Percentiles rank a stretch among this genome's conserved stretches.
Conservation (phyloP, 1,140 invertebrate species). For the Sinonovacula constricta region DNA sequence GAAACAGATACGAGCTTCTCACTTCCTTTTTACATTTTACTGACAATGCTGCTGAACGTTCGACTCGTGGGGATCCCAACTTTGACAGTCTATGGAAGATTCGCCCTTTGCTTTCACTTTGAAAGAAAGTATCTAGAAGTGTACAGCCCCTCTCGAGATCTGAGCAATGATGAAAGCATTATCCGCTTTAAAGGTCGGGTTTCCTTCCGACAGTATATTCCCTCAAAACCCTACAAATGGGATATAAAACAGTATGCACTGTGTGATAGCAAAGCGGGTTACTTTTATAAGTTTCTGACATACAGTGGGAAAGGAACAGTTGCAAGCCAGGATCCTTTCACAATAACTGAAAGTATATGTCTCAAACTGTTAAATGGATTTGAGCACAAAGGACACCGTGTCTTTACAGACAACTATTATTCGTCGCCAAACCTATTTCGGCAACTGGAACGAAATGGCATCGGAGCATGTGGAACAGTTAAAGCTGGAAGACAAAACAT, state of each 20-base stretch:
- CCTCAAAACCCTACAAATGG: neutral
- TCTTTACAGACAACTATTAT: constrained; percentile 26
- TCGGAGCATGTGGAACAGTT: constrained; percentile 24
- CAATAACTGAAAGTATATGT: neutral
- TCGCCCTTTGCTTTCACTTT: too few relatives aligned
- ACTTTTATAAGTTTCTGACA: neutral
- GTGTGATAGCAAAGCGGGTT: neutral
- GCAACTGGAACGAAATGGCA: neutral
- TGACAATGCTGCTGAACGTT: too few relatives aligned
- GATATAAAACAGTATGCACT: neutral
- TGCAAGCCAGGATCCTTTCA: neutral
- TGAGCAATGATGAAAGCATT: too few relatives aligned
- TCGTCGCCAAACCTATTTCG: constrained; percentile 5
- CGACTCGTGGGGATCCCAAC: too few relatives aligned
- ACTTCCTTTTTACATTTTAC: too few relatives aligned
- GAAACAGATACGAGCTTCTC: too few relatives aligned
- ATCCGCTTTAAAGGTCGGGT: too few relatives aligned
- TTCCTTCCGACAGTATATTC: too few relatives aligned
- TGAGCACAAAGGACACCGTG: constrained; percentile 10
- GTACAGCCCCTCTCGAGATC: too few relatives aligned
- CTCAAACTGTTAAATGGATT: constrained; percentile 2
- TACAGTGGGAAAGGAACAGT: neutral
- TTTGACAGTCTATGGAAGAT: too few relatives aligned
- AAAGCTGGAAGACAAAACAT: constrained; percentile 21
- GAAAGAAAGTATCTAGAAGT: too few relatives aligned